These are phyloP conservation scores for Argya squamiceps DNA, from an alignment of 2,797 vertebrate species.

Conservation along the genomic window DNA sequence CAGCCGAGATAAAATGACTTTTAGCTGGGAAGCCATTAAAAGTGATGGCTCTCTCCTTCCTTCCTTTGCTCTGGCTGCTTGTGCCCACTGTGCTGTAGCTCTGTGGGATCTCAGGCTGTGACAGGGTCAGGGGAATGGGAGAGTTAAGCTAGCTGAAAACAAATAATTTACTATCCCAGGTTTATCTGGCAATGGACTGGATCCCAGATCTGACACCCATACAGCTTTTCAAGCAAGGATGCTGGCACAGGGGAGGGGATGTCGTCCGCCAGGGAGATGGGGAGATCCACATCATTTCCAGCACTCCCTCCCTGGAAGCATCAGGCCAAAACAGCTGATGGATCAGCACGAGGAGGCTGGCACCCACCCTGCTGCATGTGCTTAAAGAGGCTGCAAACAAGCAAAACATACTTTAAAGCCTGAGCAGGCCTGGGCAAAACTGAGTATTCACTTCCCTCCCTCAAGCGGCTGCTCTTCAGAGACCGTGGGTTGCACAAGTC, in stretches of 20 bases:
- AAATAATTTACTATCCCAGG: not conserved
- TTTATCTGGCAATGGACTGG: not conserved
- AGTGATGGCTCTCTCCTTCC: not conserved
- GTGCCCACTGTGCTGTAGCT: not conserved
- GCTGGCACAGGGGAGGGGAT: not conserved
- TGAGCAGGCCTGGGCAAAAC: slow-evolving; percentile 30
- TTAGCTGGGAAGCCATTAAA: not conserved
- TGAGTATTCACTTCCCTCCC: not conserved
- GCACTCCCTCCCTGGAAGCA: not conserved
- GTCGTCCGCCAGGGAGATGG: not conserved
- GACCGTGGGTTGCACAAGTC: not conserved
- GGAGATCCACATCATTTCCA: not conserved
- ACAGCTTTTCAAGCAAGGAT: not conserved
- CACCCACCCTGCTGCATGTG: not conserved
- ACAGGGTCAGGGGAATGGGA: not conserved
- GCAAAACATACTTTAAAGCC: not conserved
- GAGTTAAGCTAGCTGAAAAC: not conserved
- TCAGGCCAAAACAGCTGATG: not conserved
- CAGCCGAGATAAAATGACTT: not conserved
- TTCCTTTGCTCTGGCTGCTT: not conserved
- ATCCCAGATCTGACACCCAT: not conserved
- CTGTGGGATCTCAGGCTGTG: not conserved
- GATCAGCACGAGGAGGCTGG: not conserved
- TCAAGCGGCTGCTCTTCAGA: not conserved
- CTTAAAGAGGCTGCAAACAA: not conserved